A percentile compares a stretch with the other conserved stretches of the same genome.
Evolutionary conservation across 2,888 invertebrate genomes (phyloP).

Genomic region (Hypomecis atomaria): DNA sequence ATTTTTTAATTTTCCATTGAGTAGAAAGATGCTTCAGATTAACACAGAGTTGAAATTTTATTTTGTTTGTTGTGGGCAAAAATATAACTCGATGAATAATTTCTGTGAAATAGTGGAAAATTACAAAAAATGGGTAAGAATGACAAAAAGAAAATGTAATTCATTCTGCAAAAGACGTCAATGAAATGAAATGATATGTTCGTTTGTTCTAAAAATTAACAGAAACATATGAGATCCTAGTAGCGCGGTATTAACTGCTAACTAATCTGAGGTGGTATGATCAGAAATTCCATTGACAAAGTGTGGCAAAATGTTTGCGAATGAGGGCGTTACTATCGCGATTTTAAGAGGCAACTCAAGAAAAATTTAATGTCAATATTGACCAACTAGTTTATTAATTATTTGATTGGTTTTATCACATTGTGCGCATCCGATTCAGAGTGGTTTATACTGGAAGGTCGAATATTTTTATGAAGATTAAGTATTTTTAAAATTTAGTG

Average conservation of each 20-base stretch:
- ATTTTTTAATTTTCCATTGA: too few relatives aligned
- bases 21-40: too few relatives aligned
- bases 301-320: neutral
- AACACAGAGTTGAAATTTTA: too few relatives aligned
- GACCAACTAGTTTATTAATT: neutral
- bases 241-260: constrained; percentile 6
- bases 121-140: neutral
- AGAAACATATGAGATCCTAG: constrained; percentile 26
- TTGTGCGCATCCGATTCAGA: too few relatives aligned
- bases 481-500: too few relatives aligned
- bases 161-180: neutral
- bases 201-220: constrained; percentile 27
- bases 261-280: constrained; percentile 1
- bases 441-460: too few relatives aligned
- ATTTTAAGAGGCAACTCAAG: neutral
- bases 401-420: neutral
- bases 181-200: constrained; percentile 20
- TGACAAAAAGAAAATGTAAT: neutral
- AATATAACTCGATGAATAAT: too few relatives aligned
- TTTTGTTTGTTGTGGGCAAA: too few relatives aligned
- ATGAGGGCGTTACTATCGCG: neutral
- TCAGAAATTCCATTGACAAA: constrained; percentile 9
- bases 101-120: constrained; percentile 2
- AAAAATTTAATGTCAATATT: neutral
- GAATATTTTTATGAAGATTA: too few relatives aligned